These are phyloP conservation scores for Pyrgilauda ruficollis DNA, from an alignment of 2,113 vertebrate genomes.

Conservation along the genomic window DNA sequence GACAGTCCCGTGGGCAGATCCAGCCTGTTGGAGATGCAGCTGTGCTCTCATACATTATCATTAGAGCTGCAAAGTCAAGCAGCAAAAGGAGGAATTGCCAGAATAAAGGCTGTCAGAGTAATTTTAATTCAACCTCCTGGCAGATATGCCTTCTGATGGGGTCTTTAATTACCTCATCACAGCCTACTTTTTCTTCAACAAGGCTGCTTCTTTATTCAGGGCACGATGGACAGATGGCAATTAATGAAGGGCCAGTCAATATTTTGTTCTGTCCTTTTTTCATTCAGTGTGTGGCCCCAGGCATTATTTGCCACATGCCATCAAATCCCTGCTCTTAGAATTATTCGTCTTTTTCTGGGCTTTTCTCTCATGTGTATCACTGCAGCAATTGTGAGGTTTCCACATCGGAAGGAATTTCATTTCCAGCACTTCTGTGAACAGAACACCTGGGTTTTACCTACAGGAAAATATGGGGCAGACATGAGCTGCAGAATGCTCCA, in stretches of 20 bases:
- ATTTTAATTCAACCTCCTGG: conserved; percentile 54
- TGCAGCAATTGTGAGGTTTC: background rate
- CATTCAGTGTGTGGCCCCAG: background rate
- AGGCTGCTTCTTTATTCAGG: conserved; percentile 30
- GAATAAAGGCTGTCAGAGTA: conserved; percentile 49
- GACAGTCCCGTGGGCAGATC: background rate
- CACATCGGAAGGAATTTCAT: background rate
- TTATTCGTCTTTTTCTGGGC: background rate
- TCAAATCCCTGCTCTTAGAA: background rate
- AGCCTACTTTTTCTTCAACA: conserved; percentile 39
- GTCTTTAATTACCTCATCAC: conserved; percentile 62
- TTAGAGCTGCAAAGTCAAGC: conserved; percentile 41
- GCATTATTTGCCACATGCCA: conserved; percentile 10
- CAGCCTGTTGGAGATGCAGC: background rate
- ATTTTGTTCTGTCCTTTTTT: conserved; percentile 29
- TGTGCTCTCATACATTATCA: conserved; percentile 53
- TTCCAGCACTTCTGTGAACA: background rate
- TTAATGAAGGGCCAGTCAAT: conserved; percentile 47
- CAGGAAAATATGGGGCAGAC: background rate
- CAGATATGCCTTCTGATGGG: conserved; percentile 22
- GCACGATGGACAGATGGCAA: background rate
- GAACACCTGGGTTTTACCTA: background rate
- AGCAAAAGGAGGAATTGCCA: conserved; percentile 38
- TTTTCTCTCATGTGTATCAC: background rate
- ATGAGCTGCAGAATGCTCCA: background rate